Evolutionary conservation across 2,797 vertebrate genomes (phyloP).

Genomic region (Molossus alvarezi): DNA sequence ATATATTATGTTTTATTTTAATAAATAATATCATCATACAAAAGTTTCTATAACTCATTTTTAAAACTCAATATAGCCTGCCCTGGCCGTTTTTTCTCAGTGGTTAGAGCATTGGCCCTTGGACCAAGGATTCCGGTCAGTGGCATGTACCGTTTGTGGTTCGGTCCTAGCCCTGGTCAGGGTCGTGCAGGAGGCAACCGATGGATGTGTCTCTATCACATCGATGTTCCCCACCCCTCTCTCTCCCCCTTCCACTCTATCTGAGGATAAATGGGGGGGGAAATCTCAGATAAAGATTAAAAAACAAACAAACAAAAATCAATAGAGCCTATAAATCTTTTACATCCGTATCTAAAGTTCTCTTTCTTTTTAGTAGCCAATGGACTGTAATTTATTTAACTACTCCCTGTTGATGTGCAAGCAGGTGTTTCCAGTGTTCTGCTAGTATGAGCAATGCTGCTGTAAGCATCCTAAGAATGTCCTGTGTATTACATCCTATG

Average conservation of each 20-base stretch:
- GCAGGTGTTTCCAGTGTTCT: not conserved
- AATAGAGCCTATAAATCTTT: not conserved
- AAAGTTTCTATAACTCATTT: slow-evolving; percentile 33
- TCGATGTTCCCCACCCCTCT: too few relatives aligned
- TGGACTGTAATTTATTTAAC: not conserved
- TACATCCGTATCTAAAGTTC: not conserved
- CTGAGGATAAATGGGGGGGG: too few relatives aligned
- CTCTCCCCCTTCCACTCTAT: too few relatives aligned
- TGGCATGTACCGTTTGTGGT: too few relatives aligned
- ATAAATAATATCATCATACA: not conserved
- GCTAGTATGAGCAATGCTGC: not conserved
- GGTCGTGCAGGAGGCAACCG: too few relatives aligned
- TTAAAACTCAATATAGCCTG: not conserved
- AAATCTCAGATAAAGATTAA: too few relatives aligned
- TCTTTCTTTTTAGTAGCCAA: not conserved
- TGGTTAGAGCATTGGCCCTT: too few relatives aligned
- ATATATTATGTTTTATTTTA: not conserved
- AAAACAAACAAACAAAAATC: not conserved
- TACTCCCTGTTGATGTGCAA: not conserved
- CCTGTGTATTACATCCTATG: not conserved
- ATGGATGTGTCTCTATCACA: too few relatives aligned
- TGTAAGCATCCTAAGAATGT: not conserved
- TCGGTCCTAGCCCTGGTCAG: too few relatives aligned
- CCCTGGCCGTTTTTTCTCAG: too few relatives aligned
- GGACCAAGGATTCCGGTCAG: too few relatives aligned